phyloP scores from a whole-genome alignment of 2,888 invertebrate genomes.

The Melikaiella ostensackeni region DNA sequence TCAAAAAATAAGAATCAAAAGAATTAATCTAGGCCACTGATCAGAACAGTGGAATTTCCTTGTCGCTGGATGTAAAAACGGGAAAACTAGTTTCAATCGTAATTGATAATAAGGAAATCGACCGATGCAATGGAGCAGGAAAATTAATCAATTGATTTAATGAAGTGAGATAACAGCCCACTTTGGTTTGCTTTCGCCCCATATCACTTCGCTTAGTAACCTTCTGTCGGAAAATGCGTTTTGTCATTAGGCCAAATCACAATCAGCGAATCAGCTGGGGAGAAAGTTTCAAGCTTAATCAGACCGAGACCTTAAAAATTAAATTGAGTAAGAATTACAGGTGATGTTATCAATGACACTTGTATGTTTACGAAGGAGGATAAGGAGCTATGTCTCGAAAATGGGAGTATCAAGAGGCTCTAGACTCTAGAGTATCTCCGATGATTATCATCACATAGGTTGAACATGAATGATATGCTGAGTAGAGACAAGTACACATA shows the following conservation, averaged over 20 bases:
- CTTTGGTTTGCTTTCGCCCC: slow-evolving; percentile 32
- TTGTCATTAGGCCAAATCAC: background rate
- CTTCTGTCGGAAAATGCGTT: background rate
- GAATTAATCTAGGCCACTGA: background rate
- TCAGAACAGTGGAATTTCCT: slow-evolving; percentile 30
- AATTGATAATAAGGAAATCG: slow-evolving; percentile 34
- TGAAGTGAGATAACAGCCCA: slow-evolving; percentile 14
- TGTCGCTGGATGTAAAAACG: background rate
- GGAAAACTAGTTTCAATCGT: slow-evolving; percentile 18
- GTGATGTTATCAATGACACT: slow-evolving; percentile 36
- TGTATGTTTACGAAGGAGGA: slow-evolving; percentile 31
- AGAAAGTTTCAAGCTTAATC: slow-evolving; percentile 27
- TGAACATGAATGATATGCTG: slow-evolving; percentile 3
- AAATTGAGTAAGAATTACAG: background rate
- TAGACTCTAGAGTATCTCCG: slow-evolving; percentile 12
- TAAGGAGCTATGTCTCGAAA: slow-evolving; percentile 23
- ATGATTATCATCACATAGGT: slow-evolving; percentile 23
- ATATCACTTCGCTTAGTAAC: slow-evolving; percentile 19
- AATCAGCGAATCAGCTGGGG: slow-evolving; percentile 8
- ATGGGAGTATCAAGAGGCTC: slow-evolving; percentile 23
- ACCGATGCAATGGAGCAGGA: slow-evolving; percentile 4
- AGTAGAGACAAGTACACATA: background rate
- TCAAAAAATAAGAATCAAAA: background rate
- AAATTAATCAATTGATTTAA: slow-evolving; percentile 29
- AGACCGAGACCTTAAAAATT: slow-evolving; percentile 26